Conservation (phyloP, 1,140 invertebrate genomes). For the Aphaenogaster ashmeadi region DNA sequence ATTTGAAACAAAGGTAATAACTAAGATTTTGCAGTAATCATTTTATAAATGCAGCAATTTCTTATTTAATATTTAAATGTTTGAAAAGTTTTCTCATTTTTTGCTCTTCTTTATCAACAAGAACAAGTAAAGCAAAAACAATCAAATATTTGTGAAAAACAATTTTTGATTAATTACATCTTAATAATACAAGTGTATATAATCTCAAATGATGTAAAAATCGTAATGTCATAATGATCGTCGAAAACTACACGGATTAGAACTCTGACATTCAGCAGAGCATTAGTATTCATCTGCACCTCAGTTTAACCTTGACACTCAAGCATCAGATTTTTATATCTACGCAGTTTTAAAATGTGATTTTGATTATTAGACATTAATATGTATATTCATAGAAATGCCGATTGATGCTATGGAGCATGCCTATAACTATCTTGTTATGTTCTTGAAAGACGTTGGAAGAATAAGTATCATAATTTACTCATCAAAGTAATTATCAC, state of each 20-base stretch:
- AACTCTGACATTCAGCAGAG: slow-evolving; percentile 52
- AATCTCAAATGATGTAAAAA: neutral
- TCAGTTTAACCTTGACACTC: slow-evolving; percentile 75
- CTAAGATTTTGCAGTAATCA: neutral
- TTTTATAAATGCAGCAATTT: neutral
- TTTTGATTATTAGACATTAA: slow-evolving; percentile 6
- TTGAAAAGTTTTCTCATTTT: neutral
- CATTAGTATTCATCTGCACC: slow-evolving; percentile 77
- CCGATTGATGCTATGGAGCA: neutral
- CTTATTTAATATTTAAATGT: slow-evolving; percentile 14
- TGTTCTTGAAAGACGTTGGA: neutral
- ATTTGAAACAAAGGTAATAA: slow-evolving; percentile 7
- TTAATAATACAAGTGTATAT: neutral
- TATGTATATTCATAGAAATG: slow-evolving; percentile 4
- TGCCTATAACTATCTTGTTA: neutral
- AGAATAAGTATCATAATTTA: neutral
- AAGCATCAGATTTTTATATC: slow-evolving; percentile 61
- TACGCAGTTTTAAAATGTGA: slow-evolving; percentile 12
- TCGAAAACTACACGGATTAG: slow-evolving; percentile 13
- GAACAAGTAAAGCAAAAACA: neutral
- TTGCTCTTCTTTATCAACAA: neutral
- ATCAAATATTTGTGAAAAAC: neutral
- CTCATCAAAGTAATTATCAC: neutral
- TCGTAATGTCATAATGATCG: neutral
- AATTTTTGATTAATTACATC: neutral